A percentile compares a stretch with the other conserved stretches of the same genome.
phyloP scores from a whole-genome alignment of 2,113 vertebrate species.

The Alligator sinensis region DNA sequence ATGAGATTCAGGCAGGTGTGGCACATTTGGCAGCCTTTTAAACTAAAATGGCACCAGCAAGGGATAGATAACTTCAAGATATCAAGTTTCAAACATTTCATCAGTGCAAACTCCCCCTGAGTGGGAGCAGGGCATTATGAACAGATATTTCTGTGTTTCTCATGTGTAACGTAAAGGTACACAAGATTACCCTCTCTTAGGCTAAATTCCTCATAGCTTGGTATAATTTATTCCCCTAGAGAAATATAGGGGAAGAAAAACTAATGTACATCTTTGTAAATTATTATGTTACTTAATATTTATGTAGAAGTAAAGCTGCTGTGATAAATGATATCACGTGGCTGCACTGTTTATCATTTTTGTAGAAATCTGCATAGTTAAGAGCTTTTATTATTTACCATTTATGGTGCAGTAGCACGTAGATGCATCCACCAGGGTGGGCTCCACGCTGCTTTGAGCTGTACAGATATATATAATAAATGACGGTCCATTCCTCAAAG shows the following conservation, averaged over 20 bases:
- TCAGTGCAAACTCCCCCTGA: neutral
- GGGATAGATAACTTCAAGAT: neutral
- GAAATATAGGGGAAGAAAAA: neutral
- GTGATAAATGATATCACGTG: neutral
- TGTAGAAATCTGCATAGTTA: neutral
- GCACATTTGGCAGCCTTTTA: conserved; percentile 25
- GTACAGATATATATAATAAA: neutral
- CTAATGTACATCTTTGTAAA: conserved; percentile 8
- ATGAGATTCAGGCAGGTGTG: conserved; percentile 25
- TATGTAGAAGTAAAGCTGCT: conserved; percentile 1
- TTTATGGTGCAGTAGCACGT: neutral
- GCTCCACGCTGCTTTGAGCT: neutral
- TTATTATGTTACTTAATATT: neutral
- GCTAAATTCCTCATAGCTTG: neutral
- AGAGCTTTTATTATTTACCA: neutral
- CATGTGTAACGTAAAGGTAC: no score
- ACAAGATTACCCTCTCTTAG: neutral
- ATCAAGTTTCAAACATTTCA: conserved; percentile 10
- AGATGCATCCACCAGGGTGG: neutral
- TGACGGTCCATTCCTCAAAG: conserved; percentile 27
- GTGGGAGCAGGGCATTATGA: neutral
- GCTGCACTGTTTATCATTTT: conserved; percentile 27
- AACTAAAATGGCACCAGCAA: neutral
- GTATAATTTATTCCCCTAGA: neutral
- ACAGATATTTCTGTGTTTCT: conserved; percentile 8